Evolutionary conservation across 2,888 invertebrate genomes (phyloP).

Genomic region (Ephialtes manifestator): DNA sequence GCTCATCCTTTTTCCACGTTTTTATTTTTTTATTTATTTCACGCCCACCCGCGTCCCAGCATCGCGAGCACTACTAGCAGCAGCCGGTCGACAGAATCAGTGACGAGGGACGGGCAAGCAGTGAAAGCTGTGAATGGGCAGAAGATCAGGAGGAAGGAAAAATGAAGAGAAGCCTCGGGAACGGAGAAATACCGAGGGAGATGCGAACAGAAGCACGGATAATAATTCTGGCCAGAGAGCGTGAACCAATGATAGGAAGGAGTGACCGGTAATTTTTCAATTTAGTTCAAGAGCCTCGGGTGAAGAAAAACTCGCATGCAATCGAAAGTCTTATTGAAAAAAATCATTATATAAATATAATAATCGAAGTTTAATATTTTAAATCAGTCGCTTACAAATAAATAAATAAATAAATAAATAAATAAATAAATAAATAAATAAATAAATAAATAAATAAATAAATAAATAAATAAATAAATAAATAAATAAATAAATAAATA

Average conservation of each 20-base stretch:
- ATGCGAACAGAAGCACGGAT: slow-evolving; percentile 6
- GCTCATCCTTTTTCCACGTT: slow-evolving; percentile 33
- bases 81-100: slow-evolving; percentile 50
- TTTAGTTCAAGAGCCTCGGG: slow-evolving; percentile 60
- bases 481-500: too few relatives aligned
- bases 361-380: too few relatives aligned
- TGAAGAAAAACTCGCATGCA: slow-evolving; percentile 7
- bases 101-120: slow-evolving; percentile 56
- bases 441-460: too few relatives aligned
- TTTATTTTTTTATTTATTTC: slow-evolving; percentile 40
- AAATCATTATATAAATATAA: too few relatives aligned
- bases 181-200: slow-evolving; percentile 39
- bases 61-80: slow-evolving; percentile 48
- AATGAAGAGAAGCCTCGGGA: slow-evolving; percentile 25
- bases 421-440: too few relatives aligned
- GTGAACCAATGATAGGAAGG: slow-evolving; percentile 45
- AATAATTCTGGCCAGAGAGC: slow-evolving; percentile 4
- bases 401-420: too few relatives aligned
- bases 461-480: too few relatives aligned
- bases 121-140: slow-evolving; percentile 61
- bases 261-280: slow-evolving; percentile 69
- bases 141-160: slow-evolving; percentile 24
- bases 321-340: too few relatives aligned
- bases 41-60: slow-evolving; percentile 65
- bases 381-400: too few relatives aligned